Percentiles rank a stretch among this genome's conserved stretches.
Evolutionary conservation across 2,888 invertebrate species (phyloP).

Genomic region (Eudemis profundana): DNA sequence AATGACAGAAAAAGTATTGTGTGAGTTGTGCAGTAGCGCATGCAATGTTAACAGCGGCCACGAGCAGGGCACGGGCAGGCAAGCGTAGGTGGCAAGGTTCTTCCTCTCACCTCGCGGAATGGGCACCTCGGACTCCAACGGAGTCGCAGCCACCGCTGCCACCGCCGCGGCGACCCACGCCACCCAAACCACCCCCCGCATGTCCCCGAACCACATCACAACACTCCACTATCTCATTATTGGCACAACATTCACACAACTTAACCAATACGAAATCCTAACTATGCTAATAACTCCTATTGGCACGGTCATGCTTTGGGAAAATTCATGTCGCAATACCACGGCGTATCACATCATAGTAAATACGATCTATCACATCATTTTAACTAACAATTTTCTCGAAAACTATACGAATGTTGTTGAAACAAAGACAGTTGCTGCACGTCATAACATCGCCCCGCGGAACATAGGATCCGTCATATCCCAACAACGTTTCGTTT

Average conservation of each 20-base stretch:
- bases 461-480: conserved; percentile 63
- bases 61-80: conserved; percentile 49
- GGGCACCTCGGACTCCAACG: conserved; percentile 74
- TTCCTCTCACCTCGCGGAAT: conserved; percentile 78
- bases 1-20: conserved; percentile 37
- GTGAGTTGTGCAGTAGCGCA: conserved; percentile 53
- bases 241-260: conserved; percentile 84
- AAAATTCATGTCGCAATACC: conserved; percentile 72
- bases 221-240: conserved; percentile 85
- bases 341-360: conserved; percentile 58
- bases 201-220: conserved; percentile 85
- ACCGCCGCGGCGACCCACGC: conserved; percentile 74
- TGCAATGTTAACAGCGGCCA: conserved; percentile 57
- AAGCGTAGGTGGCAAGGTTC: conserved; percentile 71
- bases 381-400: conserved; percentile 60
- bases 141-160: conserved; percentile 71
- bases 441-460: conserved; percentile 83
- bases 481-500: conserved; percentile 60
- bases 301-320: conserved; percentile 83
- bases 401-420: conserved; percentile 69
- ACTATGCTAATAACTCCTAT: conserved; percentile 80
- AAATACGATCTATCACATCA: conserved; percentile 72
- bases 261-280: conserved; percentile 81
- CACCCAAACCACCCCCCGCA: conserved; percentile 82
- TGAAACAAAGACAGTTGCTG: conserved; percentile 82